These are phyloP conservation scores for Columba janthina DNA, from an alignment of 2,113 vertebrate genomes.

Conservation along the genomic window DNA sequence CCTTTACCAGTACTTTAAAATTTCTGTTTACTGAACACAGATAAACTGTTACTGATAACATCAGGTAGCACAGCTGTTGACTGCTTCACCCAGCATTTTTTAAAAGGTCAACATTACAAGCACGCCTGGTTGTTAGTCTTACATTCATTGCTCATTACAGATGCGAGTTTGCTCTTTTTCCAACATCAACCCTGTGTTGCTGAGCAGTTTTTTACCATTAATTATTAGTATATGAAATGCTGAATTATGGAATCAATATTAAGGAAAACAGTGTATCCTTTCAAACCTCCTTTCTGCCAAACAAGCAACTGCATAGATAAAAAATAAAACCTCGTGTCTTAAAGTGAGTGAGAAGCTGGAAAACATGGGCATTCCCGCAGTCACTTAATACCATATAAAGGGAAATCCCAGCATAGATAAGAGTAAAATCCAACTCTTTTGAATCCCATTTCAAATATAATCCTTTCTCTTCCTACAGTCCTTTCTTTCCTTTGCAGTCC, in stretches of 20 bases:
- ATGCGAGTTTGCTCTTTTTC: not conserved
- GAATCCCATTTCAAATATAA: not conserved
- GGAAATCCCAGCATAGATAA: not conserved
- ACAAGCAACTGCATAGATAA: not conserved
- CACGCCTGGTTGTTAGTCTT: not conserved
- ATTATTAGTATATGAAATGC: not conserved
- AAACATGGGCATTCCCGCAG: rapidly evolving
- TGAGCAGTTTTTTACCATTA: not conserved
- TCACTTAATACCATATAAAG: not conserved
- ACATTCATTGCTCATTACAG: not conserved
- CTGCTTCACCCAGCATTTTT: not conserved
- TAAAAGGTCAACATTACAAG: not conserved
- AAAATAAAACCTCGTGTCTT: not conserved
- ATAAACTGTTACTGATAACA: not conserved
- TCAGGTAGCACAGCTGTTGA: not conserved
- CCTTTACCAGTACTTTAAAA: not conserved
- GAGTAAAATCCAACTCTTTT: not conserved
- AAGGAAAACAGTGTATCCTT: not conserved
- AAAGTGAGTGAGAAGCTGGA: not conserved
- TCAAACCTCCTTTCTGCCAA: not conserved
- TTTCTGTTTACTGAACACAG: not conserved
- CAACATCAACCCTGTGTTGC: not conserved
- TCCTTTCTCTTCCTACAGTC: not conserved
- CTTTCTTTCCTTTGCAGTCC: not conserved
- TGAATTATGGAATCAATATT: rapidly evolving